Evolutionary conservation across 2,797 vertebrate genomes (phyloP).

Genomic region (Hirundo rustica): DNA sequence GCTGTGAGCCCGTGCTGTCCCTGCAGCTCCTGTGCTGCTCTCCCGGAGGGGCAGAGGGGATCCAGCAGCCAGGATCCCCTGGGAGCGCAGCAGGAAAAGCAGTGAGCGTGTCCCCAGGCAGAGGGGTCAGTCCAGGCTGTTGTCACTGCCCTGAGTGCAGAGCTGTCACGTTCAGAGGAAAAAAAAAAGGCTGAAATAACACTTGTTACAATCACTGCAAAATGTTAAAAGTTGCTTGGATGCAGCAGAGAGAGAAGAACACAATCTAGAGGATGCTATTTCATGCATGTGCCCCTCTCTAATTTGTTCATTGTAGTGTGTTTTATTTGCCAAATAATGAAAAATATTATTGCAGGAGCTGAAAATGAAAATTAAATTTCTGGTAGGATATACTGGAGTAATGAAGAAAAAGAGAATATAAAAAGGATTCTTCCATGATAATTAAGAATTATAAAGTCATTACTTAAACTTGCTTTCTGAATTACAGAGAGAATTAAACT

Average conservation of each 20-base stretch:
- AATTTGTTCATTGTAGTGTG: conserved; percentile 14
- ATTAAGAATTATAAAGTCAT: conserved; percentile 70
- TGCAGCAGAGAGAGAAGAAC: neutral
- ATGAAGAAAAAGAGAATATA: conserved; percentile 8
- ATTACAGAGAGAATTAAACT: conserved; percentile 42
- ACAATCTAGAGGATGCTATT: neutral
- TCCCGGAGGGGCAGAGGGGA: neutral
- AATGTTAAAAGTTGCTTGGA: neutral
- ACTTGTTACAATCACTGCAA: neutral
- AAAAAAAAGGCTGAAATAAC: neutral
- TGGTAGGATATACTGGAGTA: conserved; percentile 42
- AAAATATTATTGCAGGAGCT: conserved; percentile 37
- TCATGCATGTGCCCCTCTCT: neutral
- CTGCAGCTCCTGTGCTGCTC: accelerated
- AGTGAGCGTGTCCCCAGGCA: accelerated
- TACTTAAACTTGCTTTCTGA: conserved; percentile 59
- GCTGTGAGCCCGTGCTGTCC: neutral
- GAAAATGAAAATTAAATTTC: conserved; percentile 67
- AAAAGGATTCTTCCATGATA: conserved; percentile 14
- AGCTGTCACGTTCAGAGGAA: neutral
- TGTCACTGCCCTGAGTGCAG: accelerated
- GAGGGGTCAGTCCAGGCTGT: neutral
- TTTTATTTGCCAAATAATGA: conserved; percentile 65
- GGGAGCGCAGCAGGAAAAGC: neutral
- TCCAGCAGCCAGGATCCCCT: neutral